These are phyloP conservation scores for Marisa cornuarietis DNA, from an alignment of 1,140 invertebrate species.

Conservation along the genomic window DNA sequence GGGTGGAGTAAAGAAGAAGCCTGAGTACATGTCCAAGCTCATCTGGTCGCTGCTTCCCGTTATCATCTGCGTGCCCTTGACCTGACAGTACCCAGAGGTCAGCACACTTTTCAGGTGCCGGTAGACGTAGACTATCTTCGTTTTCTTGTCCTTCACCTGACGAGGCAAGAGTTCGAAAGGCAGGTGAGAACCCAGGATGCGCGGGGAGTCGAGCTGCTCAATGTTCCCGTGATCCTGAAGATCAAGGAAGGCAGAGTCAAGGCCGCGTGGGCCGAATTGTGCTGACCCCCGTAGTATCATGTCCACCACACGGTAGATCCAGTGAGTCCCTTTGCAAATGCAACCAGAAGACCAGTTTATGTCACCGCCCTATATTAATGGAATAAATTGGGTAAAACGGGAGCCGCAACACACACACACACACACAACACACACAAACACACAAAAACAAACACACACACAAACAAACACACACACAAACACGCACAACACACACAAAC, in stretches of 20 bases:
- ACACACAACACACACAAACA: too few species aligned
- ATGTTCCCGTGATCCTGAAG: slow-evolving; percentile 23
- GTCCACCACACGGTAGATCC: slow-evolving; percentile 37
- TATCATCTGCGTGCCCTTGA: neutral
- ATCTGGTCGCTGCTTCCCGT: neutral
- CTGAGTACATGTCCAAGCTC: neutral
- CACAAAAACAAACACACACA: too few species aligned
- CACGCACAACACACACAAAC: too few species aligned
- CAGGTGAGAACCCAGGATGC: slow-evolving; percentile 37
- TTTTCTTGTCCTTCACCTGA: slow-evolving; percentile 23
- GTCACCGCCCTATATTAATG: too few species aligned
- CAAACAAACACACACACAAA: too few species aligned
- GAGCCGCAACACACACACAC: too few species aligned
- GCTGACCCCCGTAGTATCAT: slow-evolving; percentile 33
- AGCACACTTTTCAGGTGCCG: slow-evolving; percentile 39
- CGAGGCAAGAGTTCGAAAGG: slow-evolving; percentile 31
- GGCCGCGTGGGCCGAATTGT: slow-evolving; percentile 8
- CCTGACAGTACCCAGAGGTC: slow-evolving; percentile 27
- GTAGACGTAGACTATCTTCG: slow-evolving; percentile 38
- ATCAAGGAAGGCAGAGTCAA: slow-evolving; percentile 18
- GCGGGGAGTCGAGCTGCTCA: slow-evolving; percentile 24
- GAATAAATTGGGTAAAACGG: too few species aligned
- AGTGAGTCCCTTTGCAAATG: slow-evolving; percentile 37
- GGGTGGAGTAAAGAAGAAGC: neutral
- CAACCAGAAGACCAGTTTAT: neutral